Conservation (phyloP, 1,140 invertebrate genomes). For the Gerris buenoi region DNA sequence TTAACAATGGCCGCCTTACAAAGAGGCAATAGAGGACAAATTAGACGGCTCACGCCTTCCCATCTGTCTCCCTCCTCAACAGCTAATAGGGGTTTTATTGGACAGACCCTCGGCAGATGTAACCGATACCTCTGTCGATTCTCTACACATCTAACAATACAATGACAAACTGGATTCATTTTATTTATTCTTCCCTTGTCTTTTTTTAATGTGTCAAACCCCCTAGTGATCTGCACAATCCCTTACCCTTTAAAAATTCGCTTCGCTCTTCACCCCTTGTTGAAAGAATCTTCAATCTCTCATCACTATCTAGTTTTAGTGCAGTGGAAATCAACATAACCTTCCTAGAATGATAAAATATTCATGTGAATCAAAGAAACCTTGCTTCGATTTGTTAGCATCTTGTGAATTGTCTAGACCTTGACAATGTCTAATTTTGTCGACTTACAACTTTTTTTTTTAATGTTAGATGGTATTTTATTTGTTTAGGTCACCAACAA, state of each 20-base stretch:
- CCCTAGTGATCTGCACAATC: neutral
- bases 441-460: too few relatives aligned
- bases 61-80: neutral
- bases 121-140: neutral
- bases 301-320: too few relatives aligned
- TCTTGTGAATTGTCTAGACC: too few relatives aligned
- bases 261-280: neutral
- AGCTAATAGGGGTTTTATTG: neutral
- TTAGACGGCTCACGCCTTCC: neutral
- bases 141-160: neutral
- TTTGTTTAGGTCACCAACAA: slow-evolving; percentile 38
- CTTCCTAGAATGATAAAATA: too few relatives aligned
- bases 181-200: neutral
- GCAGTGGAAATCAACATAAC: too few relatives aligned
- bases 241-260: neutral
- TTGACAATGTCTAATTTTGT: too few relatives aligned
- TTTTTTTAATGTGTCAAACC: neutral
- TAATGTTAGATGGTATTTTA: too few relatives aligned
- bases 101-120: too few relatives aligned
- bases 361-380: too few relatives aligned
- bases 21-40: neutral
- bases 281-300: too few relatives aligned
- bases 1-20: neutral
- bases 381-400: too few relatives aligned
- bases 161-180: neutral